Evolutionary conservation across 2,888 invertebrate species (phyloP).

Genomic region (Melanotus villosus): DNA sequence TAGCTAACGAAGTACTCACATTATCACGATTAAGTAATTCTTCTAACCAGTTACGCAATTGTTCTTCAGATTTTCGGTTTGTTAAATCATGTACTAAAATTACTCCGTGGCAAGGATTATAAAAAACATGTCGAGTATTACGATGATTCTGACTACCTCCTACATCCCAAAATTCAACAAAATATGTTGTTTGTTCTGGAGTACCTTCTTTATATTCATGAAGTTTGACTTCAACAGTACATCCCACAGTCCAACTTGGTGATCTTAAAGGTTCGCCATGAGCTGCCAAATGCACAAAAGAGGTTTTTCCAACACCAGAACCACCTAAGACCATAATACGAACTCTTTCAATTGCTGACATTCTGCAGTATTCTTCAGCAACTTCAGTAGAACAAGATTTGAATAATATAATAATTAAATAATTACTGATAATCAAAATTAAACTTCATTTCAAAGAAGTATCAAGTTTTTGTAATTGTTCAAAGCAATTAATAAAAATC

Average conservation of each 20-base stretch:
- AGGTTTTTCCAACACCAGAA: conserved; percentile 96
- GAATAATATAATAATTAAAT: no score
- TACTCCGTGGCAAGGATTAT: conserved; percentile 93
- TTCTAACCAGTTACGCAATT: conserved; percentile 92
- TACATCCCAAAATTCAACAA: conserved; percentile 97
- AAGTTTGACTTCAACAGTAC: conserved; percentile 94
- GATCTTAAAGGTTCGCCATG: conserved; percentile 88
- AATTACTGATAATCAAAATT: no score
- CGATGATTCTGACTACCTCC: conserved; percentile 95
- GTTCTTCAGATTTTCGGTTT: conserved; percentile 95
- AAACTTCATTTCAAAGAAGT: no score
- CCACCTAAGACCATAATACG: conserved; percentile 94
- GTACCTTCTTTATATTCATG: conserved; percentile 97
- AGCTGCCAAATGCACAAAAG: conserved; percentile 91
- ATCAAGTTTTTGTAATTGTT: no score
- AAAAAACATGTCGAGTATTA: conserved; percentile 94
- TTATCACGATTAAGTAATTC: conserved; percentile 88
- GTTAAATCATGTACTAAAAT: conserved; percentile 97
- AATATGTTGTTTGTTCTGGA: conserved; percentile 90
- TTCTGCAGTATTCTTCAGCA: conserved; percentile 58
- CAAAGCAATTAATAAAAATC: no score
- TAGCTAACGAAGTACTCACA: conserved; percentile 51
- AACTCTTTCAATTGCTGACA: conserved; percentile 91
- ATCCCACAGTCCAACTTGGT: conserved; percentile 97
- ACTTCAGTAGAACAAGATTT: no score